A percentile compares a stretch with the other conserved stretches of the same genome.
Evolutionary conservation across 92 coral and sea anemone genomes (phyloP).

Genomic region (Paragorgia papillata): DNA sequence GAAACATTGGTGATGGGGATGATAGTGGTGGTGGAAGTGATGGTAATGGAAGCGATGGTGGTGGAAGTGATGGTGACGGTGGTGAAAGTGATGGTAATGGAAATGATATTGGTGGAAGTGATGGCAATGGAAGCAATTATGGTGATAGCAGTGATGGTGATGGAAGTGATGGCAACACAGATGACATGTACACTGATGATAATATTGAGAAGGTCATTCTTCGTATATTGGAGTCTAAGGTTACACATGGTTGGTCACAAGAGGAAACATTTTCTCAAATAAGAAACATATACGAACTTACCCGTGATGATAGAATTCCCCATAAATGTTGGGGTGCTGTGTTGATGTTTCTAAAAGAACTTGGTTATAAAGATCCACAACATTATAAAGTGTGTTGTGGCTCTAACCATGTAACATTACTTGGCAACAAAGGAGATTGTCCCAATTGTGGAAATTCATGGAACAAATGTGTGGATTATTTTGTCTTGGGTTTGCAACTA

Average conservation of each 20-base stretch:
- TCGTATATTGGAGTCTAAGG: too few relatives aligned
- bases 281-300: slow-evolving; percentile 53
- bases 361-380: slow-evolving; percentile 54
- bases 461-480: slow-evolving; percentile 55
- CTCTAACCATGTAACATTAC: slow-evolving; percentile 53
- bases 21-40: too few relatives aligned
- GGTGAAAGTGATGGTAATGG: too few relatives aligned
- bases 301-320: slow-evolving; percentile 57
- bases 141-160: too few relatives aligned
- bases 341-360: slow-evolving; percentile 50
- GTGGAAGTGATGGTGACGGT: too few relatives aligned
- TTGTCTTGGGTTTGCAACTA: slow-evolving; percentile 64
- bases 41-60: too few relatives aligned
- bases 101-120: too few relatives aligned
- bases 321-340: slow-evolving; percentile 57
- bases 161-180: too few relatives aligned
- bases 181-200: too few relatives aligned
- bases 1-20: too few relatives aligned
- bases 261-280: slow-evolving; percentile 58
- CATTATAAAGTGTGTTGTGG: slow-evolving; percentile 65
- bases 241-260: slow-evolving; percentile 65
- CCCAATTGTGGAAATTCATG: slow-evolving; percentile 59
- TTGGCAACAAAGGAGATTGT: slow-evolving; percentile 44
- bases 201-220: too few relatives aligned
- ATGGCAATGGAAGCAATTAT: too few relatives aligned